Evolutionary conservation across 2,113 vertebrate genomes (phyloP).

Genomic region (Sinocyclocheilus anshuiensis): DNA sequence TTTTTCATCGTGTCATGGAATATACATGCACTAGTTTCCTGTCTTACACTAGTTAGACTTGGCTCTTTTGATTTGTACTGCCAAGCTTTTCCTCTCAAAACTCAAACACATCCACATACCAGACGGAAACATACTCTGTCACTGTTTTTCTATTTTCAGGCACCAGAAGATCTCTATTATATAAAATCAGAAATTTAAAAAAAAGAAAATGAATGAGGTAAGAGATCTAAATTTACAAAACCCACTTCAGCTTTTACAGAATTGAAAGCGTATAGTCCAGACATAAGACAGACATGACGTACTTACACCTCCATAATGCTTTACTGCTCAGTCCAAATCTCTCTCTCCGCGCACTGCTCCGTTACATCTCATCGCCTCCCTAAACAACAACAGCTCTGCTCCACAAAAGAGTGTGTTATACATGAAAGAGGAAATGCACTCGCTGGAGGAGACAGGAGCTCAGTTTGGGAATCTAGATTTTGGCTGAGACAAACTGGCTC

Average conservation of each 20-base stretch:
- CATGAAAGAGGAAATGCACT: not conserved
- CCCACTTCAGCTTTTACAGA: constrained; percentile 50
- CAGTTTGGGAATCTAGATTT: not conserved
- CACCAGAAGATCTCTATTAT: not conserved
- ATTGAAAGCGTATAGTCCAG: constrained; percentile 52
- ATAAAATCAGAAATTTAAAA: constrained; percentile 50
- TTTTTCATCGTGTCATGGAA: not conserved
- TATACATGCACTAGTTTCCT: not conserved
- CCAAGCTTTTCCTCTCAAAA: not conserved
- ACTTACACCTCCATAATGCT: not conserved
- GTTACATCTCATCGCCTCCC: not conserved
- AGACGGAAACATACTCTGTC: not conserved
- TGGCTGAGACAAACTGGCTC: constrained; percentile 3
- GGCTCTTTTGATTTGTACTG: not conserved
- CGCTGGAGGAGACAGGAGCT: not conserved
- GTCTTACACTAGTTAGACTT: not conserved
- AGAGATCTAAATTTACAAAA: constrained; percentile 59
- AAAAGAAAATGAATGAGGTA: constrained; percentile 62
- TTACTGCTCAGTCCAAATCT: not conserved
- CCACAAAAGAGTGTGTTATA: not conserved
- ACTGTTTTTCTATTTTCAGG: not conserved
- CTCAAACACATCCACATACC: not conserved
- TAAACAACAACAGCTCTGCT: constrained; percentile 7
- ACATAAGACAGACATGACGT: constrained; percentile 51
- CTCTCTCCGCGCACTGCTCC: not conserved